phyloP scores from a whole-genome alignment of 2,888 invertebrate genomes.

The Hemistola chrysoprasaria region DNA sequence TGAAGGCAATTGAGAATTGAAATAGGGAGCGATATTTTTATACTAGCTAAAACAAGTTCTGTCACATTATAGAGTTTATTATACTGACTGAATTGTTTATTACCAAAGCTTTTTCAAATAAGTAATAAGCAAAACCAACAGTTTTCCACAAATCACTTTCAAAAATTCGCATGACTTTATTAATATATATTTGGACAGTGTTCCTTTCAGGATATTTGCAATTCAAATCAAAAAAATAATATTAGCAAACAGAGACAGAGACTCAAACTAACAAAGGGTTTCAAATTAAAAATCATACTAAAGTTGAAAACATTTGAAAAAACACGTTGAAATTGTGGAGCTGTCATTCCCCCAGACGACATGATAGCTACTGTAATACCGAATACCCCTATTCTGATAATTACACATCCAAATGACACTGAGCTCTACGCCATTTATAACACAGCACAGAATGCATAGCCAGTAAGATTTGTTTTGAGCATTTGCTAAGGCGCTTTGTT shows the following conservation, averaged over 20 bases:
- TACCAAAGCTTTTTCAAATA: too few species aligned
- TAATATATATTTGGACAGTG: slow-evolving; percentile 4
- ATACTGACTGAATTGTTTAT: too few species aligned
- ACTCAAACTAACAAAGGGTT: slow-evolving; percentile 26
- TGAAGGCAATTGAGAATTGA: slow-evolving; percentile 9
- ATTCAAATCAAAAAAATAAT: slow-evolving; percentile 18
- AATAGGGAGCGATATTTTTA: too few species aligned
- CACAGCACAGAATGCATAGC: slow-evolving; percentile 21
- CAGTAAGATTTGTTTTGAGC: slow-evolving; percentile 31
- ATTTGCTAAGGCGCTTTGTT: slow-evolving; percentile 58
- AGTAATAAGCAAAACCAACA: background rate
- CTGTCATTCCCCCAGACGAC: slow-evolving; percentile 54
- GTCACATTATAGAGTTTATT: too few species aligned
- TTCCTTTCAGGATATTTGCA: slow-evolving; percentile 12
- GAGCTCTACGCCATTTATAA: slow-evolving; percentile 15
- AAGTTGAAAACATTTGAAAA: slow-evolving; percentile 28
- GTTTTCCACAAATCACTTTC: background rate
- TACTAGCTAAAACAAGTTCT: too few species aligned
- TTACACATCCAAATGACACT: slow-evolving; percentile 15
- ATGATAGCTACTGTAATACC: slow-evolving; percentile 38
- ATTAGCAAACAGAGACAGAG: slow-evolving; percentile 22
- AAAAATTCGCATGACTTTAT: slow-evolving; percentile 1
- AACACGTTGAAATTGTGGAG: slow-evolving; percentile 39
- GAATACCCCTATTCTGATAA: slow-evolving; percentile 10
- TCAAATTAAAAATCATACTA: slow-evolving; percentile 36